Evolutionary conservation across 2,888 invertebrate species (phyloP), one percentile per base, ranked within the genome.

Genomic region (Phaonia tiefii): DNA sequence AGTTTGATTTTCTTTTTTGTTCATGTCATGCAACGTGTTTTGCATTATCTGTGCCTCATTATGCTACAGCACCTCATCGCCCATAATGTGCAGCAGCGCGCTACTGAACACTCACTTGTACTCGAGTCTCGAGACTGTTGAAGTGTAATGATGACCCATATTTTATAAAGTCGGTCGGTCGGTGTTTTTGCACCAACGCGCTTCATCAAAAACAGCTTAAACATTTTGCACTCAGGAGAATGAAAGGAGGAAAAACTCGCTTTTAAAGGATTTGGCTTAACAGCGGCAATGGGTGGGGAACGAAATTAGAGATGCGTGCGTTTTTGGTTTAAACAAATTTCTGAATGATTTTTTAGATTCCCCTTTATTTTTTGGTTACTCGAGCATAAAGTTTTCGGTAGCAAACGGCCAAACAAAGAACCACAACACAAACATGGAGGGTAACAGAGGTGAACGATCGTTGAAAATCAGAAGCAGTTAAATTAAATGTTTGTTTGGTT

Each of bases 71-170:
- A 46, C 46, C 20, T 25, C 11, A 13, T 4, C 25, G 54, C 11
- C 22, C 54, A 13, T 11, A 37, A 10, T 5, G 17, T 58, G 60
- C 17, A 60, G 39, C 60, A 37, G 60, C 37, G 15, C 2, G 11
- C 31, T n/a, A 39, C 37, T 60, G n/a, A n/a, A n/a, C 60, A 20
- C 60, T 39, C 31, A 60, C 31, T 60, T 60, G 20, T 39, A 39
- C 60, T 60, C 39, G 39, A 60, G 31, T 37, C 60, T 60, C 60
- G 60, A 60, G 46, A 49, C 31, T 66, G 67, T 49, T 67, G 17
- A 67, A 67, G 67, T 70, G 42, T 70, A 49, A 49, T 74, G 63
- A 69, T 66, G 70, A 79, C 75, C 74, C 54, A 79, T 22, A 79
- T 79, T 74, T 79, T 75, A 75, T 66, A 65, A 15, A 54, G 51